Evolutionary conservation across 2,113 vertebrate species (phyloP).

Genomic region (Vulpes vulpes): DNA sequence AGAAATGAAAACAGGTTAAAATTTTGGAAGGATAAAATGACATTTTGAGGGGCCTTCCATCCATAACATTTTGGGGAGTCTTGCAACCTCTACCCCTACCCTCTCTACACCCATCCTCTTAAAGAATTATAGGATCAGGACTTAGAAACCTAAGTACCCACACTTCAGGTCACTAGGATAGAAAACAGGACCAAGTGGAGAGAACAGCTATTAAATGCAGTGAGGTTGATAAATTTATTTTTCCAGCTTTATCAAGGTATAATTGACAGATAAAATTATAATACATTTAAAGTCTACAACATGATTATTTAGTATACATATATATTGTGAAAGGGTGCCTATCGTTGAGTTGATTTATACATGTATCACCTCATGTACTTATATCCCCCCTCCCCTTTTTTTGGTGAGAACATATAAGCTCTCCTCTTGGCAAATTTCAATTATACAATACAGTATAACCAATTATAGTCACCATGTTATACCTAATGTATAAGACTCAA

Average conservation of each 20-base stretch:
- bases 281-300: background rate
- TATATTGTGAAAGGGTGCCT: background rate
- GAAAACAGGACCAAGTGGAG: background rate
- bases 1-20: background rate
- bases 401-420: background rate
- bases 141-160: background rate
- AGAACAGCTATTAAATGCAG: background rate
- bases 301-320: background rate
- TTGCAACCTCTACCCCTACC: rapidly evolving
- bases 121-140: background rate
- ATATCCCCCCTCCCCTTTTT: too few species aligned
- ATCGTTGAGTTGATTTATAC: background rate
- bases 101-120: background rate
- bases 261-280: background rate
- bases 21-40: background rate
- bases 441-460: background rate
- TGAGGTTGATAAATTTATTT: background rate
- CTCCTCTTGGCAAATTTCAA: background rate
- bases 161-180: background rate
- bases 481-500: background rate
- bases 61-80: background rate
- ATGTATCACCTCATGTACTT: background rate
- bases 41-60: rapidly evolving
- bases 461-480: background rate
- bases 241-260: background rate